Evolutionary conservation across 2,113 vertebrate species (phyloP).

Genomic region (Crotalus viridis): DNA sequence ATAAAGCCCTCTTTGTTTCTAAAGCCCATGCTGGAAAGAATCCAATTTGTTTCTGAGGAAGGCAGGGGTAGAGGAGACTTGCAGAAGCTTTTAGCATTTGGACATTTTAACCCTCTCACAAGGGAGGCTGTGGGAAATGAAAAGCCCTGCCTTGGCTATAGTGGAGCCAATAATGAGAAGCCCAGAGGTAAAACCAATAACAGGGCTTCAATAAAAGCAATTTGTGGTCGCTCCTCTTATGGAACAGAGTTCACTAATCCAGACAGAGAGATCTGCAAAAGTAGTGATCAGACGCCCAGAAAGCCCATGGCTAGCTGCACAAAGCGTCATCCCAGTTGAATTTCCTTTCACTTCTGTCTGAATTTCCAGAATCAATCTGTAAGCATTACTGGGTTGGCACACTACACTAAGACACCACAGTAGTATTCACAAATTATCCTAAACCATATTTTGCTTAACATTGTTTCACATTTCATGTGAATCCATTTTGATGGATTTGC

Average conservation of each 20-base stretch:
- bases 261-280: not conserved
- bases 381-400: not conserved
- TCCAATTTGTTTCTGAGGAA: constrained; percentile 8
- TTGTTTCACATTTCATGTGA: not conserved
- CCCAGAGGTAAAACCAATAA: not conserved
- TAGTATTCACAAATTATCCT: not conserved
- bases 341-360: not conserved
- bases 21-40: constrained; percentile 6
- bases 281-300: not conserved
- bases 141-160: not conserved
- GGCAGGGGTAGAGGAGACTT: constrained; percentile 14
- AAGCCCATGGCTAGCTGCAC: not conserved
- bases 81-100: not conserved
- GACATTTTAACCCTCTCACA: constrained; percentile 5
- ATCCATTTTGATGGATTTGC: not conserved
- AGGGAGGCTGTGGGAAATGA: not conserved
- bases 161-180: not conserved
- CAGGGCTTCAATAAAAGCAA: not conserved
- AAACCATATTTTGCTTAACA: not conserved
- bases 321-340: not conserved
- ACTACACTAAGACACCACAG: not conserved
- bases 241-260: not conserved
- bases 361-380: not conserved
- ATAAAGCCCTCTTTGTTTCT: constrained; percentile 30
- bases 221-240: not conserved